These are phyloP conservation scores for Aptenodytes forsteri DNA, from an alignment of 2,113 vertebrate species.

Conservation along the genomic window DNA sequence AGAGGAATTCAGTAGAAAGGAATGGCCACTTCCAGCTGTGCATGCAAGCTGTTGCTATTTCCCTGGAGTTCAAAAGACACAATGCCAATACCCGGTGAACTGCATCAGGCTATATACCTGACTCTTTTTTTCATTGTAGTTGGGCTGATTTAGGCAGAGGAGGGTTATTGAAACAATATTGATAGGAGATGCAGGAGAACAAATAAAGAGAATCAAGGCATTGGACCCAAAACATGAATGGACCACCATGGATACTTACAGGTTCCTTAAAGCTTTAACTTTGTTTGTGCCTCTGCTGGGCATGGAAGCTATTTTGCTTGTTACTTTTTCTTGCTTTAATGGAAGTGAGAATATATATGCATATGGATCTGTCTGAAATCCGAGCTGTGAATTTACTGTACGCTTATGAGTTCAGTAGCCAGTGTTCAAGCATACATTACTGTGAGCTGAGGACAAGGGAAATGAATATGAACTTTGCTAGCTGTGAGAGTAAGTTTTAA, in stretches of 20 bases:
- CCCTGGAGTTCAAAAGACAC: neutral
- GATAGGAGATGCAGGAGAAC: neutral
- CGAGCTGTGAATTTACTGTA: neutral
- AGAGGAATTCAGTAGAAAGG: neutral
- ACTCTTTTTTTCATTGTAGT: neutral
- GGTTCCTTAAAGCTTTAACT: neutral
- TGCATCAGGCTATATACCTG: neutral
- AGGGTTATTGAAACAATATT: neutral
- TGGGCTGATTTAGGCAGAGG: neutral
- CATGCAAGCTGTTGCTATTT: neutral
- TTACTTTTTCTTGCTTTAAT: neutral
- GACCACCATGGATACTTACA: neutral
- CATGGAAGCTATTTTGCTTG: neutral
- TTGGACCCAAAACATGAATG: neutral
- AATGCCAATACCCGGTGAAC: neutral
- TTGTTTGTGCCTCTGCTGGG: neutral
- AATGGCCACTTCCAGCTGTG: neutral
- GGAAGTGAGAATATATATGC: neutral
- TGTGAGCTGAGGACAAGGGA: neutral
- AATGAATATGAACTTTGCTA: neutral
- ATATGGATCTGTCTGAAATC: neutral
- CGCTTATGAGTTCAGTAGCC: neutral
- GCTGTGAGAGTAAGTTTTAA: neutral
- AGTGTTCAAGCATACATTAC: neutral
- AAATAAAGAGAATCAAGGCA: neutral